Percentiles rank a stretch among this genome's conserved stretches.
Evolutionary conservation across 2,797 vertebrate genomes (phyloP).

Genomic region (Smutsia temminckii): DNA sequence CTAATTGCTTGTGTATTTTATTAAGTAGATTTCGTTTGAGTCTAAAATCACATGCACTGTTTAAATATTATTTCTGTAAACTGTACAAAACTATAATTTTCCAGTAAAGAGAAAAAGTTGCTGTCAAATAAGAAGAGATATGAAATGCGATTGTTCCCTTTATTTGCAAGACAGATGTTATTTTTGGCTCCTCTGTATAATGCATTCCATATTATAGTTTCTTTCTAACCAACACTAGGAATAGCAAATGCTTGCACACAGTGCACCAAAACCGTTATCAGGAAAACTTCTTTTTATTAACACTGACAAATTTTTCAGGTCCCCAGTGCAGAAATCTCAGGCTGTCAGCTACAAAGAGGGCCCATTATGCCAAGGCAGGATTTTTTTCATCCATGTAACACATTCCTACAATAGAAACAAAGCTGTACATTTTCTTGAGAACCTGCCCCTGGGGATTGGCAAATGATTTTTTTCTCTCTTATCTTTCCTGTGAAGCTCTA

Average conservation of each 20-base stretch:
- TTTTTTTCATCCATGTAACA: neutral
- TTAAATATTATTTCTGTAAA: conserved; percentile 78
- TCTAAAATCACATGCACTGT: conserved; percentile 72
- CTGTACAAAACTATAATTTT: conserved; percentile 74
- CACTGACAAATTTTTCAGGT: conserved; percentile 75
- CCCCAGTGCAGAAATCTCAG: conserved; percentile 66
- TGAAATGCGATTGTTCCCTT: conserved; percentile 81
- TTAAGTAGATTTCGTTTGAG: conserved; percentile 64
- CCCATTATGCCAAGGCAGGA: conserved; percentile 50
- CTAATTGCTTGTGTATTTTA: conserved; percentile 69
- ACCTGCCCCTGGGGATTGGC: neutral
- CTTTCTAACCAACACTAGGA: conserved; percentile 81
- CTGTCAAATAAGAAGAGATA: conserved; percentile 80
- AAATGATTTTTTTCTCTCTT: conserved; percentile 21
- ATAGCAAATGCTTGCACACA: conserved; percentile 79
- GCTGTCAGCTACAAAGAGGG: conserved; percentile 54
- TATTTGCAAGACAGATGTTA: conserved; percentile 86
- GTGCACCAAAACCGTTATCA: conserved; percentile 81
- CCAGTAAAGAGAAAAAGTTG: conserved; percentile 62
- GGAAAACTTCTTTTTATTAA: conserved; percentile 81
- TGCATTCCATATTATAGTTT: conserved; percentile 83
- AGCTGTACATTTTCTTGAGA: conserved; percentile 42
- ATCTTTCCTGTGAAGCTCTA: conserved; percentile 35
- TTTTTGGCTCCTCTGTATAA: conserved; percentile 84
- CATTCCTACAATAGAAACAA: conserved; percentile 41